These are phyloP conservation scores for Notechis scutatus DNA, from an alignment of 2,113 vertebrate genomes.

Conservation along the genomic window DNA sequence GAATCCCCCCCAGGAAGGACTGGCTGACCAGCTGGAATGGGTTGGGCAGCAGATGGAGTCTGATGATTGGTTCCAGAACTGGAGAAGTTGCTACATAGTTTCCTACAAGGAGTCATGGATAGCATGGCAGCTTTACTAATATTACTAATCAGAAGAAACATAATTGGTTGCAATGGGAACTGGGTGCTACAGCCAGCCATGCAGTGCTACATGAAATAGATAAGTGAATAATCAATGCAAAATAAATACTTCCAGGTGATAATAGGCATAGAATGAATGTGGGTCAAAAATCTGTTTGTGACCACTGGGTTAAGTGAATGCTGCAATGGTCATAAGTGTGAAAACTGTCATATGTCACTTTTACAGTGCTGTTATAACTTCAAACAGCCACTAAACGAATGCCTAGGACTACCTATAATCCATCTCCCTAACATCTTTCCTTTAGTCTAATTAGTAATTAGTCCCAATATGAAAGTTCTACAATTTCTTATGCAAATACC, in stretches of 20 bases:
- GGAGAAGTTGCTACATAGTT: background rate
- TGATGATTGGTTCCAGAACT: background rate
- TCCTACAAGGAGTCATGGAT: background rate
- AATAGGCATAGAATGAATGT: background rate
- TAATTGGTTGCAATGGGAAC: background rate
- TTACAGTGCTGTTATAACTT: background rate
- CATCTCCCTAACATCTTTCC: background rate
- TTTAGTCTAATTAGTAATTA: background rate
- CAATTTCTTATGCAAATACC: background rate
- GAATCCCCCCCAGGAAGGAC: background rate
- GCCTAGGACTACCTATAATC: background rate
- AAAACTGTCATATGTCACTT: background rate
- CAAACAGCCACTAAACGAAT: background rate
- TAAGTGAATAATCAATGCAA: background rate
- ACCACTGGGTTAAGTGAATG: background rate
- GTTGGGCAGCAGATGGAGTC: background rate
- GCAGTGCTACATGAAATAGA: background rate
- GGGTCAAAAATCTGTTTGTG: background rate
- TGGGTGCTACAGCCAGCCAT: background rate
- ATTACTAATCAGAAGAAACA: background rate
- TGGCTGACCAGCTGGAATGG: background rate
- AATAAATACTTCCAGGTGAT: background rate
- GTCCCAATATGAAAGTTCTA: background rate
- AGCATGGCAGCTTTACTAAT: background rate
- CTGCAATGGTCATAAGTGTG: background rate